A percentile compares a stretch with the other conserved stretches of the same genome.
Evolutionary conservation across 1,140 invertebrate genomes (phyloP).

Genomic region (Lamellibrachia luymesi): DNA sequence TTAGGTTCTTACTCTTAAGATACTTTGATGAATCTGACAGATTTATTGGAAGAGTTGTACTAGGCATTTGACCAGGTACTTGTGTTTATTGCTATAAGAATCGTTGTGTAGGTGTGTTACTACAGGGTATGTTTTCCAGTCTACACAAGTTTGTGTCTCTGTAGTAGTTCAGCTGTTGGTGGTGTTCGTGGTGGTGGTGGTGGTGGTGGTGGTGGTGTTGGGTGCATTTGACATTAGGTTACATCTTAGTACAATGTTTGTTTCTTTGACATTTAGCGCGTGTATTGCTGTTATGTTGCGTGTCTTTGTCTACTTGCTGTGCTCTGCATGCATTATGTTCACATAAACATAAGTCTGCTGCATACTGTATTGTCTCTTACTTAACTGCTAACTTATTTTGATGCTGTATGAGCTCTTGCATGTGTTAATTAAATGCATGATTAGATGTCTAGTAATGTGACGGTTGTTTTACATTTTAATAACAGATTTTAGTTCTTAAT

Average conservation of each 20-base stretch:
- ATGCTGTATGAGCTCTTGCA: neutral
- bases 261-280: too few species aligned
- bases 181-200: neutral
- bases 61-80: too few species aligned
- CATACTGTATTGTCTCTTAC: neutral
- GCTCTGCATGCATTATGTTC: neutral
- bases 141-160: too few species aligned
- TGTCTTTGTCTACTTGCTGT: neutral
- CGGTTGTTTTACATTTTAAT: neutral
- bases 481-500: neutral
- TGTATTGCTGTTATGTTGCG: neutral
- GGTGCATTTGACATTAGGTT: neutral
- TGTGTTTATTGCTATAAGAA: too few species aligned
- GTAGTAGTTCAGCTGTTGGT: neutral
- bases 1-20: too few species aligned
- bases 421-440: neutral
- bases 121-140: too few species aligned
- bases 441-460: neutral
- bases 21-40: too few species aligned
- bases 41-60: too few species aligned
- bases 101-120: too few species aligned
- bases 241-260: neutral
- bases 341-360: neutral
- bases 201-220: too few species aligned
- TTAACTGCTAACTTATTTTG: neutral